Evolutionary conservation across 2,888 invertebrate genomes (phyloP), one percentile per base, ranked within the genome.

Genomic region (Serripes groenlandicus): DNA sequence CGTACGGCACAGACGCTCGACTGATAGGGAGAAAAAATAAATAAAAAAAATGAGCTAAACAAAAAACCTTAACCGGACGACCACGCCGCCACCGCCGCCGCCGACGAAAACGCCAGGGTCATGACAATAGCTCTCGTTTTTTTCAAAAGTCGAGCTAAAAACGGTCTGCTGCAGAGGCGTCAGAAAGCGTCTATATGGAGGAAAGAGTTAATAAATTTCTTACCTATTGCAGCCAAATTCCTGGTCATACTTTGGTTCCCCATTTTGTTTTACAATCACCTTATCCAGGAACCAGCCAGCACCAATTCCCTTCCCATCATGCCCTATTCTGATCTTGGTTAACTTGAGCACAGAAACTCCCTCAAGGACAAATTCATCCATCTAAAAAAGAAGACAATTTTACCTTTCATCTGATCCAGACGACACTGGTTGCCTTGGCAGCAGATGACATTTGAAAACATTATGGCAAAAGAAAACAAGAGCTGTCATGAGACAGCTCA

Each of bases 231-330:
- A 94, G 42, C 91, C 90, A 85, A 94, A 94, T 35, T 89, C 88
- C 18, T 86, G 89, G 71, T 90, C 89, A 74, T 89, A 88, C 75
- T 92, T 90, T 18, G 82, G 80, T 35, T 88, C 83, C 21, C 91
- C 92, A 9, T 90, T 81, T 54, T 90, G 91, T 73, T 89, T 90
- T 30, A 94, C 88, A 5, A 93, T 87, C 18, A 94, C 93, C 77
- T 93, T 94, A 80, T 94, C 94, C 23, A 94, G 90, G 83, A 92
- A 94, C 94, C 94, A 94, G 32, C 94, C 94, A 64, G 91, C 89
- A 1, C 94, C 94, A 5, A 91, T 76, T 26, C 91, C 89, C 62
- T 89, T 91, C 15, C 94, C 94, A 88, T 95, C 93, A 89, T 95
- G 95, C 9, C 95, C 95, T 26, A 95, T 91, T 15, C 94, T 86